These are phyloP conservation scores for Euura saliciscinereae DNA, from an alignment of 1,140 invertebrate genomes.

Conservation along the genomic window DNA sequence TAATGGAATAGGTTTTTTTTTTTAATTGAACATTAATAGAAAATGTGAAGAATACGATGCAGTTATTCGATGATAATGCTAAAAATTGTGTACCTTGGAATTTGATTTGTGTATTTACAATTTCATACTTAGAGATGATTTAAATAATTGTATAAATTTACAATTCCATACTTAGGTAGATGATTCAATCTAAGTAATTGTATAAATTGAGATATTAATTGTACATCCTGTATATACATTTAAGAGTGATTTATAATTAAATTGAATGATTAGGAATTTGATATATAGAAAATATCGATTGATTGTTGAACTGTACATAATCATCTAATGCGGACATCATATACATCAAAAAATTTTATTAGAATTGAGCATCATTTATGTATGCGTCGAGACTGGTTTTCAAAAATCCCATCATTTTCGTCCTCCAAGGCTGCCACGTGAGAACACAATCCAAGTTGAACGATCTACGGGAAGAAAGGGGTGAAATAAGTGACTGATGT, in stretches of 20 bases:
- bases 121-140: background rate
- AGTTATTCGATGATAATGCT: too few species aligned
- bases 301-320: background rate
- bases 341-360: constrained; percentile 20
- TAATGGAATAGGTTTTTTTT: background rate
- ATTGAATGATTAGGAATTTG: background rate
- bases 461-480: background rate
- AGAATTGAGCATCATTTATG: constrained; percentile 16
- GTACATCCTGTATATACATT: background rate
- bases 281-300: background rate
- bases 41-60: background rate
- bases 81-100: background rate
- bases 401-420: background rate
- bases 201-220: background rate
- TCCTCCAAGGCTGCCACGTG: background rate
- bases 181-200: background rate
- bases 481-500: background rate
- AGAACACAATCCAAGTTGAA: background rate
- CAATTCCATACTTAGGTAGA: background rate
- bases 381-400: constrained; percentile 15
- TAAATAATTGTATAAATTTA: background rate
- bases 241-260: background rate
- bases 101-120: constrained; percentile 3
- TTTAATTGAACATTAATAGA: background rate
- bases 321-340: constrained; percentile 19